Evolutionary conservation across 2,888 invertebrate genomes (phyloP).

Genomic region (Oscheius sp.): DNA sequence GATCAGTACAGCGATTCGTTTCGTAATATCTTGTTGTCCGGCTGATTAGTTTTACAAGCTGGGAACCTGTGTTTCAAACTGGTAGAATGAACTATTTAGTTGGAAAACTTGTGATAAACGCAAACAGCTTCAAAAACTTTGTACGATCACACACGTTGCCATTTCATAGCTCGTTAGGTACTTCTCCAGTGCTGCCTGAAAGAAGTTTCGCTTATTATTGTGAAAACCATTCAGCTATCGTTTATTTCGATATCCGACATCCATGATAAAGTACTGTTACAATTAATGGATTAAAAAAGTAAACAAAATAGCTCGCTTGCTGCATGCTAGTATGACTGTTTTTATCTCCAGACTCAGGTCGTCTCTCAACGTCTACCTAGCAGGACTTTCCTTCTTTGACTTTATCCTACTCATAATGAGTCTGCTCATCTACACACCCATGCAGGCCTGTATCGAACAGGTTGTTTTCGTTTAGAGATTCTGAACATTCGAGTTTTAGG

Average conservation of each 20-base stretch:
- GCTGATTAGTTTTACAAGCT: neutral
- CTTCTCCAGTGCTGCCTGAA: too few species aligned
- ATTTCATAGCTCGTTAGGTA: too few species aligned
- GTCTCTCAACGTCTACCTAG: constrained; percentile 71
- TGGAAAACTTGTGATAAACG: too few species aligned
- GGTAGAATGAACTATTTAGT: neutral
- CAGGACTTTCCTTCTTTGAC: constrained; percentile 71
- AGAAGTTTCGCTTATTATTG: too few species aligned
- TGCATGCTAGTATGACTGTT: constrained; percentile 2
- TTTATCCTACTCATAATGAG: constrained; percentile 66
- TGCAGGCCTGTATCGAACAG: constrained; percentile 58
- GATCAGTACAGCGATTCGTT: neutral
- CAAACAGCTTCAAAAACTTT: too few species aligned
- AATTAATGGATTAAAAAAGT: too few species aligned
- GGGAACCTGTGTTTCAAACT: neutral
- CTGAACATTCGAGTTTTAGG: constrained; percentile 7
- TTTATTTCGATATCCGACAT: too few species aligned
- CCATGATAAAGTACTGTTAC: too few species aligned
- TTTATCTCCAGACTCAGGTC: constrained; percentile 47
- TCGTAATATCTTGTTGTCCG: neutral
- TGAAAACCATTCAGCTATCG: too few species aligned
- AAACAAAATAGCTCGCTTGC: too few species aligned
- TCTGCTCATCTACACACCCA: constrained; percentile 66
- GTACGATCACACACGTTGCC: too few species aligned
- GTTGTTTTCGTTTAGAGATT: constrained; percentile 21